Percentiles rank a stretch among this genome's conserved stretches.
Conservation (phyloP, 2,113 vertebrate genomes). For the Amblyopsis rosae region DNA sequence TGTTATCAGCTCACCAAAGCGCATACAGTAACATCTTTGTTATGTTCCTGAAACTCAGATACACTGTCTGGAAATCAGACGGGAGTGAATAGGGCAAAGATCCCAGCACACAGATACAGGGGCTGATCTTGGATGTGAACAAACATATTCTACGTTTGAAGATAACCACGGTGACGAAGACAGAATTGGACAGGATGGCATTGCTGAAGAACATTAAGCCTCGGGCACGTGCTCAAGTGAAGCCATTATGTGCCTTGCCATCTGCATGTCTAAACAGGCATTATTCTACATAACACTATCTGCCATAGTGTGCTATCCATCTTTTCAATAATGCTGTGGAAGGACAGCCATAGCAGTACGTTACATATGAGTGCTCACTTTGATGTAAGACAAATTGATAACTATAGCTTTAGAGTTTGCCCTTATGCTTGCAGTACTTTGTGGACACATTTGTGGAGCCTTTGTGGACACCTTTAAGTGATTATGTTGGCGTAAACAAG, state of each 20-base stretch:
- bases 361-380: slow-evolving; percentile 1
- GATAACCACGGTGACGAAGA: slow-evolving; percentile 26
- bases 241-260: slow-evolving; percentile 8
- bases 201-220: slow-evolving; percentile 35
- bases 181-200: slow-evolving; percentile 25
- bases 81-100: slow-evolving; percentile 26
- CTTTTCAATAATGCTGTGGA: background rate
- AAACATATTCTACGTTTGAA: slow-evolving; percentile 20
- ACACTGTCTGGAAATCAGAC: slow-evolving; percentile 6
- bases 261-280: slow-evolving; percentile 45
- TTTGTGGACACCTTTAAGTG: too few species aligned
- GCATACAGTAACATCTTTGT: background rate
- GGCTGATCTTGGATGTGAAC: slow-evolving; percentile 33
- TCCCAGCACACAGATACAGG: slow-evolving; percentile 37
- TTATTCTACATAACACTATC: slow-evolving; percentile 19
- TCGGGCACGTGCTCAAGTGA: background rate
- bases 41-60: background rate
- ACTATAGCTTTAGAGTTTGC: background rate
- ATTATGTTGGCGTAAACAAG: too few species aligned
- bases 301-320: background rate
- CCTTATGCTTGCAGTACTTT: background rate
- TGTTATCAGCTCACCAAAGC: background rate
- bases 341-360: background rate
- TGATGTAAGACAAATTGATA: background rate
- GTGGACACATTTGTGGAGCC: too few species aligned